These are phyloP conservation scores for Ectemnius lituratus DNA, from an alignment of 2,888 invertebrate species.

Conservation along the genomic window DNA sequence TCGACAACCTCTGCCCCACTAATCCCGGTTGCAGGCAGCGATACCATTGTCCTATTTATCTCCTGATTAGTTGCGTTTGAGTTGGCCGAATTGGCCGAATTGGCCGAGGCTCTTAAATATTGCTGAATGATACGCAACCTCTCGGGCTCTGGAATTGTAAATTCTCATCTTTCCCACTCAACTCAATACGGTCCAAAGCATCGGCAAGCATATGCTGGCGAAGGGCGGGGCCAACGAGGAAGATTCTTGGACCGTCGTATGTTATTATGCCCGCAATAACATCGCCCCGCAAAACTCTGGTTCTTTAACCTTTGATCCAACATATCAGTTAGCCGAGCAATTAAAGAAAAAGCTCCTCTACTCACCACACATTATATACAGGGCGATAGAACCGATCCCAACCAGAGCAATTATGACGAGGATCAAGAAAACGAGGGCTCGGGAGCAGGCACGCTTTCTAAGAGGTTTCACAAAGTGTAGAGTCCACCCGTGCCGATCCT, in stretches of 20 bases:
- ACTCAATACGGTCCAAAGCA: no score
- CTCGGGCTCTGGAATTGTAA: slow-evolving; percentile 67
- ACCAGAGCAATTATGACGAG: slow-evolving; percentile 69
- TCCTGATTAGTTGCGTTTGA: slow-evolving; percentile 13
- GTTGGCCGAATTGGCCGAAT: slow-evolving; percentile 37
- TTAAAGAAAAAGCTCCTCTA: no score
- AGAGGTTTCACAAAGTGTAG: slow-evolving; percentile 71
- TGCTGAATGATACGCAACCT: slow-evolving; percentile 75
- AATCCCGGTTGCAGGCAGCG: not conserved
- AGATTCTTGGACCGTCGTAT: no score
- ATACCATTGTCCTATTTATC: slow-evolving; percentile 12
- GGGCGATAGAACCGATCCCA: slow-evolving; percentile 72
- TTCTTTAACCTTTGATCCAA: no score
- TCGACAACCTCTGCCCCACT: not conserved
- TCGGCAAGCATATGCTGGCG: no score
- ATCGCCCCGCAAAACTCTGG: no score
- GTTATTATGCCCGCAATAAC: no score
- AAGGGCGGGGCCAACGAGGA: no score
- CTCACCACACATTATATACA: slow-evolving; percentile 74
- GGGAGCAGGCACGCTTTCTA: slow-evolving; percentile 68
- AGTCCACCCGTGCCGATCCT: slow-evolving; percentile 75
- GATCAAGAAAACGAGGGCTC: slow-evolving; percentile 68
- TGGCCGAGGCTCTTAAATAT: slow-evolving; percentile 70
- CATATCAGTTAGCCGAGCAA: no score
- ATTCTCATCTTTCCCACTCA: not conserved